Percentiles rank a stretch among this genome's conserved stretches.
Conservation (phyloP, 2,113 vertebrate species). For the Pungitius pungitius region DNA sequence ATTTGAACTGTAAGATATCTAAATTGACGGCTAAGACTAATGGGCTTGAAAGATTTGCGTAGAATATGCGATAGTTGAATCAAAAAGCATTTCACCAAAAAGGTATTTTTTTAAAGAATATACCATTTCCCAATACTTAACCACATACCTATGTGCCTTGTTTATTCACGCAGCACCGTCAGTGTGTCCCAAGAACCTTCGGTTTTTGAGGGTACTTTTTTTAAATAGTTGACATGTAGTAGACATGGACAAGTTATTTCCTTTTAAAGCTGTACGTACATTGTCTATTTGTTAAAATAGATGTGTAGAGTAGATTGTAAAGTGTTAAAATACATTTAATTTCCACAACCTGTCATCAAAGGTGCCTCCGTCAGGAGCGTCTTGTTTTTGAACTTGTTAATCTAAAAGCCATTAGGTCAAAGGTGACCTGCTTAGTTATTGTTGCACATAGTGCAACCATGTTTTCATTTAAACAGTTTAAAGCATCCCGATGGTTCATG, state of each 20-base stretch:
- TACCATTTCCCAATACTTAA: conserved; percentile 1
- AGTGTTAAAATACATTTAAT: background rate
- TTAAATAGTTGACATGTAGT: background rate
- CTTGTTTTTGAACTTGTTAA: background rate
- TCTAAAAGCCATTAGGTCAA: background rate
- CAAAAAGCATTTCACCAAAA: conserved; percentile 9
- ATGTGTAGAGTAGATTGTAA: background rate
- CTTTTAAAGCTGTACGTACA: background rate
- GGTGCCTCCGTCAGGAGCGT: background rate
- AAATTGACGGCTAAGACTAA: conserved; percentile 19
- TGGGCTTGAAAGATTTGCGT: background rate
- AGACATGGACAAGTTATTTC: background rate
- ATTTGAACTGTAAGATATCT: conserved; percentile 6
- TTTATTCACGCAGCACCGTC: conserved; percentile 13
- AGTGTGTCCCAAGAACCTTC: background rate
- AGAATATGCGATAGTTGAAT: conserved; percentile 23
- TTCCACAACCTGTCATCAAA: conserved; percentile 7
- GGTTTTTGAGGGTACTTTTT: background rate
- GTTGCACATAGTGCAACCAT: conserved; percentile 19
- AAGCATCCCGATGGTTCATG: background rate
- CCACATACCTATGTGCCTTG: conserved; percentile 33
- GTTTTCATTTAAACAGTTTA: conserved; percentile 17
- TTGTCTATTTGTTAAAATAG: background rate
- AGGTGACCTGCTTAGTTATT: background rate
- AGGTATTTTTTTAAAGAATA: background rate